phyloP scores from a whole-genome alignment of 2,797 vertebrate species.

The Fratercula arctica region DNA sequence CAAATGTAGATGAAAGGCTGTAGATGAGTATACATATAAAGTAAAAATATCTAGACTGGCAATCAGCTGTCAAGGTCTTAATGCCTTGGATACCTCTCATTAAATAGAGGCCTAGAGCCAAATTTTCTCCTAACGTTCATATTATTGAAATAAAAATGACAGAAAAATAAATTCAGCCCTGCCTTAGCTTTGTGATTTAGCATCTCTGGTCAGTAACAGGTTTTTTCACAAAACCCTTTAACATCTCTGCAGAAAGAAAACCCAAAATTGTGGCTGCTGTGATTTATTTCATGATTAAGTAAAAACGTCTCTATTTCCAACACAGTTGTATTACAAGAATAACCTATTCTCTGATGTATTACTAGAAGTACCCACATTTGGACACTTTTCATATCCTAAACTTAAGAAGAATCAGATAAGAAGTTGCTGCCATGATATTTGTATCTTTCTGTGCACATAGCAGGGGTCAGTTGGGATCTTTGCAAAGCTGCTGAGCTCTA shows the following conservation, averaged over 20 bases:
- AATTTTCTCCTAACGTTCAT: neutral
- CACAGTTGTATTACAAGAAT: neutral
- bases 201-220: neutral
- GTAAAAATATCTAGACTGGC: neutral
- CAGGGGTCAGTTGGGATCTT: neutral
- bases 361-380: neutral
- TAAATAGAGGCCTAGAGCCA: neutral
- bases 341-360: neutral
- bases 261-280: neutral
- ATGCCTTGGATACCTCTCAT: neutral
- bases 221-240: neutral
- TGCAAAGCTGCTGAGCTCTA: neutral
- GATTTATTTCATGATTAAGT: neutral
- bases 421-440: neutral
- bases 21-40: neutral
- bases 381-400: neutral
- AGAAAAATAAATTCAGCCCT: neutral
- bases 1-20: neutral
- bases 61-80: neutral
- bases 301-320: neutral
- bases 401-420: neutral
- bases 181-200: neutral
- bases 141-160: neutral
- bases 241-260: neutral
- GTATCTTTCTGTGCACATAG: neutral